Base-by-base conservation (phyloP, 2,888 invertebrate genomes). In the Incurvaria masculella region DNA sequence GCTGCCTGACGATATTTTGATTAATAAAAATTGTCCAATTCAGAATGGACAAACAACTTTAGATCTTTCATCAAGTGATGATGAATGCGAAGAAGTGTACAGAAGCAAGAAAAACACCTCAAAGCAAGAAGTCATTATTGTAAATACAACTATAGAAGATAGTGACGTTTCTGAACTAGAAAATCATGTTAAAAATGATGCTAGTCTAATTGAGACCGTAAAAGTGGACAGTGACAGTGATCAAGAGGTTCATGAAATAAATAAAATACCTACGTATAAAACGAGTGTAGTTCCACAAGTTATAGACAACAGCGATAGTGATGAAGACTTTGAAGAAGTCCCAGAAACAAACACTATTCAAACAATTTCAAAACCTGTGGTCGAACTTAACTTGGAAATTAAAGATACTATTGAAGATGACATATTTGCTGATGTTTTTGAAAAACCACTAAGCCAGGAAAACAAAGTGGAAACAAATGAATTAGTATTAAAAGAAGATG, bases 371-470 rank as follows among this genome's bases (percentile, higher is more conserved):
- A 70, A 79, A 59, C 67, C 81, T 49, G 57, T 69, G 51, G 66
- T 83, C 21, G 68, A 84, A 61, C 59, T 81, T 39, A 68, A 70
- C 41, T 63, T 81, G 49, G 61, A 68, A 51, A 56, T 78, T 47
- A 65, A 66, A 17, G 61, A 66, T 54, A 57, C 59, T 18, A 59
- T 60, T 1, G 65, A 61, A 27, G 82, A 88, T 59, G 88, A 88
- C 66, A 75, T 90, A 49, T 90, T 90, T 71, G 84, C 85, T n/a
- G 89, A 89, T 69, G 65, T 89, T 50, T 89, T 89, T 64, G 56
- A 52, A 21, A 55, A 26, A 46, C 47, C 23, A 49, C 21, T n/a
- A 49, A 48, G 42, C 47, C 50, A 39, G 44, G 44, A 23, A 40
- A 40, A 48, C 11, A 14, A 43, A 49, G 16, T 33, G 14, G 10